A percentile compares a stretch with the other conserved stretches of the same genome.
Evolutionary conservation across 1,140 invertebrate genomes (phyloP).

Genomic region (Lineus longissimus): DNA sequence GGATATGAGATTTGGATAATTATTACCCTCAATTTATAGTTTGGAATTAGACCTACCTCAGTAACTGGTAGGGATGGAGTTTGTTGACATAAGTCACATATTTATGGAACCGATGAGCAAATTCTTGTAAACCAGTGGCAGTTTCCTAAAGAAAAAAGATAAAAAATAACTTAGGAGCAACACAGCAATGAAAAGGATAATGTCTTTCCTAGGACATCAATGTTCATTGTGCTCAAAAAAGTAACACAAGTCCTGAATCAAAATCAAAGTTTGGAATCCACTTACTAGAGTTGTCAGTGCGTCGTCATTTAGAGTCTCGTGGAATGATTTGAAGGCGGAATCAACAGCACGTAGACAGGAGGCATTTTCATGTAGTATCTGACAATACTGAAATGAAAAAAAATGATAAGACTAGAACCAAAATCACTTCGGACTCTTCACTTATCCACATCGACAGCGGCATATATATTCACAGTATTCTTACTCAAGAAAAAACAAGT

Average conservation of each 20-base stretch:
- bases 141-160: conserved; percentile 40
- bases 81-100: conserved; percentile 48
- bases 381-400: conserved; percentile 40
- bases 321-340: conserved; percentile 40
- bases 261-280: too few relatives aligned
- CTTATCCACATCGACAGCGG: too few relatives aligned
- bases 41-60: conserved; percentile 36
- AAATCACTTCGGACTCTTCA: too few relatives aligned
- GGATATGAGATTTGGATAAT: too few relatives aligned
- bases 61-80: conserved; percentile 46
- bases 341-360: conserved; percentile 42
- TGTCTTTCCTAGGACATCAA: too few relatives aligned
- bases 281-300: conserved; percentile 42
- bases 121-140: conserved; percentile 39
- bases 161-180: neutral
- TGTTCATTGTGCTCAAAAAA: too few relatives aligned
- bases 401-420: neutral
- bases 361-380: conserved; percentile 46
- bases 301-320: conserved; percentile 41
- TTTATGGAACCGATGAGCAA: conserved; percentile 40
- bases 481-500: too few relatives aligned
- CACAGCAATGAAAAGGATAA: neutral
- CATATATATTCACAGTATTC: too few relatives aligned
- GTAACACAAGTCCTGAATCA: too few relatives aligned
- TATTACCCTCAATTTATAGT: neutral